phyloP scores from a whole-genome alignment of 1,140 invertebrate species.

The Drosophila lacertosa region DNA sequence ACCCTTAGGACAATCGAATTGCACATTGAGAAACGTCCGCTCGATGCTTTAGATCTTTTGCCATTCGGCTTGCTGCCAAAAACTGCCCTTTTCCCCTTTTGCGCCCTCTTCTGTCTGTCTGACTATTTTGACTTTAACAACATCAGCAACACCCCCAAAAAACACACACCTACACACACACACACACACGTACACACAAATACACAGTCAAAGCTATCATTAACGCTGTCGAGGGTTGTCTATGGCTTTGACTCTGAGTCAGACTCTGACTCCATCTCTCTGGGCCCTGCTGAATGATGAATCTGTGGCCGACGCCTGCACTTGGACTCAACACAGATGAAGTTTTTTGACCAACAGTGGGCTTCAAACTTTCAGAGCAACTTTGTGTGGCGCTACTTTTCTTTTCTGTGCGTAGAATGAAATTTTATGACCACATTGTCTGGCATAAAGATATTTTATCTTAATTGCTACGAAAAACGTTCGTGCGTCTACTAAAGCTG shows the following conservation, averaged over 20 bases:
- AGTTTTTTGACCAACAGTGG: conserved; percentile 25
- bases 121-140: conserved; percentile 78
- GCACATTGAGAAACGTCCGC: conserved; percentile 29
- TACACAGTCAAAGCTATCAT: conserved; percentile 49
- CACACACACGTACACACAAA: conserved; percentile 20
- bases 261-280: conserved; percentile 5
- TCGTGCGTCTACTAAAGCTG: conserved; percentile 36
- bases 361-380: conserved; percentile 28
- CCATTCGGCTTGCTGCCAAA: conserved; percentile 8
- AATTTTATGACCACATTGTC: conserved; percentile 21
- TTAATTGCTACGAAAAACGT: conserved; percentile 32
- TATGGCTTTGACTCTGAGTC: conserved; percentile 7
- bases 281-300: conserved; percentile 23
- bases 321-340: not conserved
- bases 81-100: no score
- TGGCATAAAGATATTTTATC: conserved; percentile 44
- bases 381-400: conserved; percentile 14
- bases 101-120: conserved; percentile 43
- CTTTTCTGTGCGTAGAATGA: conserved; percentile 4
- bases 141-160: conserved; percentile 75
- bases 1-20: conserved; percentile 58
- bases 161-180: conserved; percentile 14
- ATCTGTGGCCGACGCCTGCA: conserved; percentile 16
- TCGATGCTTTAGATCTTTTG: conserved; percentile 32
- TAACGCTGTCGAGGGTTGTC: conserved; percentile 75